Base-by-base conservation (phyloP, 2,113 vertebrate genomes). In the Ophiodon elongatus region DNA sequence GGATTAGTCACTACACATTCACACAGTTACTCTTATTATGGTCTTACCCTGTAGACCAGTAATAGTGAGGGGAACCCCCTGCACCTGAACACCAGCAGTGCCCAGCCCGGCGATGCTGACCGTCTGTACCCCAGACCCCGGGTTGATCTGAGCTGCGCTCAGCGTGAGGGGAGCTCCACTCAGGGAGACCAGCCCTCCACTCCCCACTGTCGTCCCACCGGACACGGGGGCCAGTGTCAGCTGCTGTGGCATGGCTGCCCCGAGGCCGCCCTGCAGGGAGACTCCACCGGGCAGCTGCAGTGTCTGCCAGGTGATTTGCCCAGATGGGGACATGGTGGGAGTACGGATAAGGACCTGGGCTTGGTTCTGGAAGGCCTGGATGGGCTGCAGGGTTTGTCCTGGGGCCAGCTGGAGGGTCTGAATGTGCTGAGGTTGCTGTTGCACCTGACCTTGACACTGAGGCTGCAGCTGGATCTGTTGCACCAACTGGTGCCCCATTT, bases 261-360 rank as follows among this genome's bases (percentile, higher is more conserved):
- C 98, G 79, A 99, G 96, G 86, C 97, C 96, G n/a, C 97, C 97
- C 92, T 99, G 98, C 91, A 99, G 79, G 23, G 94, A 94, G 29
- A 95, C 83, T 0, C 94, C 92, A 1, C 94, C 90, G 0, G 94
- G 98, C 85, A 99, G 95, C 94, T 99, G 98, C 79, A 99, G 95
- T 35, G 98, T 99, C 87, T 99, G 98, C 98, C 98, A 99, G 90
- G 97, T 98, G 93, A 99, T 97, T 92, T 99, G 98, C 65, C 98
- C 98, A 41, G 97, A 97, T 11, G 98, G 96, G 35, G 97, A 98
- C 90, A 99, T 93, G 76, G 98, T 99, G 13, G 98, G 98, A 89
- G 98, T 97, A 83, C 98, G 96, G 89, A 99, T 99, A 84, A 99
- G 97, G 89, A 99, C 97, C 95, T 99, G 98, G 85, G 98, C 96